Evolutionary conservation across 2,888 invertebrate species (phyloP), one percentile per base, ranked within the genome.

Genomic region (Cryptus viduatorius): DNA sequence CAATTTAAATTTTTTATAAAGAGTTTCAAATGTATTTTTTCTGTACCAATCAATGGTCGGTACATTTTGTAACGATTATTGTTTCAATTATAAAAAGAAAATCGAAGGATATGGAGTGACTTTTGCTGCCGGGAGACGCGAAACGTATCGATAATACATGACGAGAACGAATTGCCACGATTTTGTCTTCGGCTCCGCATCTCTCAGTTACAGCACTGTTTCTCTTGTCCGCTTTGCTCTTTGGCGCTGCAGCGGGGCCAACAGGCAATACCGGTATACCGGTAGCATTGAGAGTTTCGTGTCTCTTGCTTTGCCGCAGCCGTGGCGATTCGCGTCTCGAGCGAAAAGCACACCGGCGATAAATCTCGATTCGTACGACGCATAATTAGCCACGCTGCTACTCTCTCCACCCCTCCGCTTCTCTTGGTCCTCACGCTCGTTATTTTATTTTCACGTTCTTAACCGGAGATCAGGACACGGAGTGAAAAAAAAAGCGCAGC

Each of bases 311-410:
- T 37, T 37, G 37, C 37, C 37, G 37, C 37, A 37, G 37, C 64
- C 69, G 61, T 67, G 69, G 73, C 73, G 78, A 73, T 79, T 79
- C 69, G 78, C 76, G 76, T 76, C 79, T 79, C 79, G 72, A 83
- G 64, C 59, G 79, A 76, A 83, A 76, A 83, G 79, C 81, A 85
- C 84, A 87, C 85, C 86, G 84, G 87, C 88, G 88, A 91, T 91
- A 90, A 90, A 91, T 91, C 90, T 90, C 88, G 87, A 79, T 89
- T 89, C 88, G 88, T 86, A 85, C 87, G 89, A 88, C 89, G 90
- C 90, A 89, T 91, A 90, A 91, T 90, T 90, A 90, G 89, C 87
- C 83, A 86, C 73, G 64, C 77, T 79, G 67, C 79, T 82, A 72
- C 68, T 71, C 56, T 82, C 73, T 82, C 56, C 79, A 69, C 69